phyloP scores from a whole-genome alignment of 1,140 invertebrate genomes.

The Aphaenogaster ashmeadi region DNA sequence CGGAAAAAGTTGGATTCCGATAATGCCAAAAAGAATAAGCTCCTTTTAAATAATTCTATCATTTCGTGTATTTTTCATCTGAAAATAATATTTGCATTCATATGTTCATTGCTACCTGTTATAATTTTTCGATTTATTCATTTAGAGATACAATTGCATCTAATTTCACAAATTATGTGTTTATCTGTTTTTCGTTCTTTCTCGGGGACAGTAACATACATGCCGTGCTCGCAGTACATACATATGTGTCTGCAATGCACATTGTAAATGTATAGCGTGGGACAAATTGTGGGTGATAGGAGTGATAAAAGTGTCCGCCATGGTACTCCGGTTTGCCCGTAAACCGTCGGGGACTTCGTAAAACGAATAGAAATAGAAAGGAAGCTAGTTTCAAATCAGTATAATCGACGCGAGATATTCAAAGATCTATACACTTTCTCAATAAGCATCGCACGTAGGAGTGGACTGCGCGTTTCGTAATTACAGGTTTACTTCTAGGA shows the following conservation, averaged over 20 bases:
- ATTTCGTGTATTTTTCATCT: background rate
- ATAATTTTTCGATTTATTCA: background rate
- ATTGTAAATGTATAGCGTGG: slow-evolving; percentile 37
- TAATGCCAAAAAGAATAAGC: background rate
- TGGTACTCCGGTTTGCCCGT: background rate
- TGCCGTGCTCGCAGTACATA: background rate
- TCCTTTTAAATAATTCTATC: background rate
- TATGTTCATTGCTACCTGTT: background rate
- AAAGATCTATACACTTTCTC: slow-evolving; percentile 42
- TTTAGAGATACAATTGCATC: background rate
- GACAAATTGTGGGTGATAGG: slow-evolving; percentile 48
- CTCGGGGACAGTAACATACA: background rate
- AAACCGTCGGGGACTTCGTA: background rate
- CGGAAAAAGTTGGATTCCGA: background rate
- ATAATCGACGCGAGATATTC: slow-evolving; percentile 32
- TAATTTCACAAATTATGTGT: background rate
- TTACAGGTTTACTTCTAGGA: slow-evolving; percentile 45
- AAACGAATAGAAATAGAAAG: background rate
- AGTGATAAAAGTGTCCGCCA: slow-evolving; percentile 27
- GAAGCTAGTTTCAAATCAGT: slow-evolving; percentile 31
- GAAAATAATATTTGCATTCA: background rate
- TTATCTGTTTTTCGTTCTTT: background rate
- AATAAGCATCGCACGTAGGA: slow-evolving; percentile 48
- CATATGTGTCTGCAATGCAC: background rate
- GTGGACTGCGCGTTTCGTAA: slow-evolving; percentile 49